Evolutionary conservation across 2,888 invertebrate genomes (phyloP), one percentile per base, ranked within the genome.

Genomic region (Pemphredon lugubris): DNA sequence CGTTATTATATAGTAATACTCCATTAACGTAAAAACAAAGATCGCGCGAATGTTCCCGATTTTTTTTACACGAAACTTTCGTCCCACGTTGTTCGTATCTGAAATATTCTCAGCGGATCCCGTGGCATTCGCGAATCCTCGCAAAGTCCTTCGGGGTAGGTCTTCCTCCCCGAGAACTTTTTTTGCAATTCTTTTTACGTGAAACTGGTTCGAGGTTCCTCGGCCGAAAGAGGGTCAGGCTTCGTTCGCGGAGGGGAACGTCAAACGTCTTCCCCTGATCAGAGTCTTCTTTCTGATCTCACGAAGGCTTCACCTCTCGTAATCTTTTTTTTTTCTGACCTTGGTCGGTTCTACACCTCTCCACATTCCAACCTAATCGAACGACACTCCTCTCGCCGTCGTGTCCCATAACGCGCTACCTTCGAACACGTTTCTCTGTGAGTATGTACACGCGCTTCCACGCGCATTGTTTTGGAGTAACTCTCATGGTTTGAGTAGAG

Each of bases 311-410:
- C 73, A 51, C 40, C 42, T 66, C 50, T 50, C 40, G 18, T 45
- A 13, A 16, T 16, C 40, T 16, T 16, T 40, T 66, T 73, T 81
- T 84, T 83, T 80, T 80, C 74, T 77, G 85, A 83, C 84, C 86
- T 86, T 85, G 84, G 76, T 77, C 72, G 69, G 69, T 66, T 73
- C 81, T 78, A 76, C 83, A 83, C 83, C 82, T 86, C 78, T 57
- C 79, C 63, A 70, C 84, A 87, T 87, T 87, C 86, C 87, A 81
- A 54, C 64, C 81, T 86, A 84, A 86, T 86, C 84, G 86, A 73
- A 77, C 75, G 83, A 81, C 82, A 84, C 86, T 74, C 84, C 84
- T 77, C 70, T 64, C 65, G 63, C 75, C 58, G 54, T 39, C 53
- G 51, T 54, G 57, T 70, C 66, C 48, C 50, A 55, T 55, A 50